Evolutionary conservation across 2,113 vertebrate genomes (phyloP).

Genomic region (Notothenia coriiceps): DNA sequence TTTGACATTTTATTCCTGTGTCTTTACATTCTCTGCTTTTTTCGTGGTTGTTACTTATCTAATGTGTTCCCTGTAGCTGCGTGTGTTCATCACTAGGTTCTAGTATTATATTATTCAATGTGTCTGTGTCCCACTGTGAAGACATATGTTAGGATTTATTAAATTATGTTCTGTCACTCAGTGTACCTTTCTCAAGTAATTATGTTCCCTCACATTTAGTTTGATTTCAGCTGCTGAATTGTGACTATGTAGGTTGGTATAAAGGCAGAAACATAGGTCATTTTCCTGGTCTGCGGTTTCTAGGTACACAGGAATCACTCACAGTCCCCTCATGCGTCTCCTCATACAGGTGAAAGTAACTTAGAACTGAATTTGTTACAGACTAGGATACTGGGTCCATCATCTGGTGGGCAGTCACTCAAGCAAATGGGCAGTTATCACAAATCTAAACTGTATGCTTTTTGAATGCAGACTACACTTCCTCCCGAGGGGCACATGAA

Average conservation of each 20-base stretch:
- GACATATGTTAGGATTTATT: constrained; percentile 5
- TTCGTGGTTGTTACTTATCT: neutral
- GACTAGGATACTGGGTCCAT: neutral
- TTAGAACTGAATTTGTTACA: too few species aligned
- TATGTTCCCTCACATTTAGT: constrained; percentile 27
- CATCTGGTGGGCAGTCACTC: constrained; percentile 1
- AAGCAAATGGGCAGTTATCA: neutral
- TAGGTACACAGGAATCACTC: constrained; percentile 33
- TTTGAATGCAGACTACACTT: too few species aligned
- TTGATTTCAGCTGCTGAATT: constrained; percentile 27
- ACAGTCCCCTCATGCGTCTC: constrained; percentile 42
- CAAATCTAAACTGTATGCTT: neutral
- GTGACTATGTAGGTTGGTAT: constrained; percentile 12
- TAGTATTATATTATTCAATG: constrained; percentile 7
- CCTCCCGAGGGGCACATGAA: neutral
- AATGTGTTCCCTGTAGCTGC: constrained; percentile 10
- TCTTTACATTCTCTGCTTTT: neutral
- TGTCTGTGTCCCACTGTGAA: neutral
- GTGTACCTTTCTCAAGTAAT: constrained; percentile 20
- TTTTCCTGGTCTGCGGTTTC: constrained; percentile 47
- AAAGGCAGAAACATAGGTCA: constrained; percentile 45
- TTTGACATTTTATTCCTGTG: neutral
- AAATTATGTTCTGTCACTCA: constrained; percentile 8
- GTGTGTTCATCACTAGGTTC: neutral
- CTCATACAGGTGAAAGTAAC: neutral